These are phyloP conservation scores for Cerastis leucographa DNA, from an alignment of 2,888 invertebrate genomes.

Conservation along the genomic window DNA sequence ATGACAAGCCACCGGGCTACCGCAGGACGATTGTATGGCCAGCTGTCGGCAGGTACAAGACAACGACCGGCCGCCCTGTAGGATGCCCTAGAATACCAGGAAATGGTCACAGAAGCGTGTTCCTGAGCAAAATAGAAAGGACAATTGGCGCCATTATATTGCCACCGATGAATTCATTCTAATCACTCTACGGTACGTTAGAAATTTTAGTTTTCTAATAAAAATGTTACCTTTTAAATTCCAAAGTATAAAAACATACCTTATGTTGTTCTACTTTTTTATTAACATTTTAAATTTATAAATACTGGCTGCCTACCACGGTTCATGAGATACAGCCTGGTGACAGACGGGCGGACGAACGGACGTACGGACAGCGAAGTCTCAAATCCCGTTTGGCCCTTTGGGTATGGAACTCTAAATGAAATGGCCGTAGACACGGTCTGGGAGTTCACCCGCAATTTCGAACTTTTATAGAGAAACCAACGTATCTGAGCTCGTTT, in stretches of 20 bases:
- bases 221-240: slow-evolving; percentile 6
- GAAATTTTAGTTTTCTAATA: not conserved
- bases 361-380: no score
- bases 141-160: slow-evolving; percentile 82
- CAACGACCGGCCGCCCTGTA: slow-evolving; percentile 65
- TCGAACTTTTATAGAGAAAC: no score
- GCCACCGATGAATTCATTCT: slow-evolving; percentile 84
- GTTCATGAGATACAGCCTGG: no score
- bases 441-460: no score
- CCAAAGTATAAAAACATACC: not conserved
- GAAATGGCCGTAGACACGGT: no score
- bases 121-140: slow-evolving; percentile 79
- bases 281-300: no score
- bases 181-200: slow-evolving; percentile 49
- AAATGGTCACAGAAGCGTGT: slow-evolving; percentile 82
- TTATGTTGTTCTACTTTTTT: not conserved
- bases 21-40: slow-evolving; percentile 83
- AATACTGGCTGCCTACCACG: no score
- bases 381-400: no score
- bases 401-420: no score
- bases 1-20: slow-evolving; percentile 83
- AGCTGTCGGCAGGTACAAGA: slow-evolving; percentile 82
- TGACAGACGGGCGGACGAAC: no score
- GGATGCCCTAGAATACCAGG: slow-evolving; percentile 69
- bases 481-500: no score